phyloP scores from a whole-genome alignment of 2,797 vertebrate genomes.

The Tolypeutes matacus region DNA sequence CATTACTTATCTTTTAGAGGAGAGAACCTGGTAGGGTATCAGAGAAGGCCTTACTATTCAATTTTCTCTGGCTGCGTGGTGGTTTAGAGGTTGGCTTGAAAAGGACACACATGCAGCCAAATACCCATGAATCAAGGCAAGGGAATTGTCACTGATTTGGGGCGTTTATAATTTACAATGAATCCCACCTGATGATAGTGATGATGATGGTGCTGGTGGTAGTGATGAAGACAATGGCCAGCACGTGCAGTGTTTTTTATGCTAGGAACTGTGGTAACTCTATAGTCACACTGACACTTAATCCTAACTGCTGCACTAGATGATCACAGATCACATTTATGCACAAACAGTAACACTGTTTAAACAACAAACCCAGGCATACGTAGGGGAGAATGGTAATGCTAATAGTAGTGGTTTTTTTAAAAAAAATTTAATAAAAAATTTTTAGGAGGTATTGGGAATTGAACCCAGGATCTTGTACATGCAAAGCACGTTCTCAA shows the following conservation, averaged over 20 bases:
- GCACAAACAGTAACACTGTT: neutral
- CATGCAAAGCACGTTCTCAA: too few species aligned
- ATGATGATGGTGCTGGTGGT: neutral
- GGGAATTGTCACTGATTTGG: neutral
- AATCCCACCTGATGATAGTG: neutral
- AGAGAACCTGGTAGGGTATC: neutral
- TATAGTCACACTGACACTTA: neutral
- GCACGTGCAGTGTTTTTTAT: neutral
- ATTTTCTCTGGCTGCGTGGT: neutral
- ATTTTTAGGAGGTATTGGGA: too few species aligned
- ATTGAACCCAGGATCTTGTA: too few species aligned
- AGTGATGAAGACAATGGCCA: neutral
- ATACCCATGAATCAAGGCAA: neutral
- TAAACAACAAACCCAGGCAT: neutral
- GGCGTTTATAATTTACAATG: neutral
- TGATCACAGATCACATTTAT: neutral
- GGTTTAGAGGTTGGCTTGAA: neutral
- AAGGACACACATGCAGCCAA: slow-evolving; percentile 3
- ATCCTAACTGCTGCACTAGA: neutral
- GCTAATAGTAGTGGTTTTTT: neutral
- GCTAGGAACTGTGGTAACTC: neutral
- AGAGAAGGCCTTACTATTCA: neutral
- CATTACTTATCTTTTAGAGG: slow-evolving; percentile 3
- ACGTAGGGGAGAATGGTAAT: neutral
- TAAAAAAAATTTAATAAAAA: too few species aligned